phyloP scores from a whole-genome alignment of 1,140 invertebrate genomes.

The Drosophila sp. region DNA sequence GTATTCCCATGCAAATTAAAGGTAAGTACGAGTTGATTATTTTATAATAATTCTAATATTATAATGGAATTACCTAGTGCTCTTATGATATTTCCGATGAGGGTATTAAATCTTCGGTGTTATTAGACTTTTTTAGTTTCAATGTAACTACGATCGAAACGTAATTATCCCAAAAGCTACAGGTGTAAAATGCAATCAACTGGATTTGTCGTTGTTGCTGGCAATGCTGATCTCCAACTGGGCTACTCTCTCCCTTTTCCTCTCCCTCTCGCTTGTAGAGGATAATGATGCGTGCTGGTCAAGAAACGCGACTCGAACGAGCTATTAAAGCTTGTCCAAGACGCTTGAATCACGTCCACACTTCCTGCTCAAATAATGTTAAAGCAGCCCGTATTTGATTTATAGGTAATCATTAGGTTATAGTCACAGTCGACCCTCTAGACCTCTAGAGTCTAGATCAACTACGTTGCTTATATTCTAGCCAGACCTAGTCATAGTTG shows the following conservation, averaged over 20 bases:
- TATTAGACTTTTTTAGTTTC: neutral
- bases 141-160: slow-evolving; percentile 8
- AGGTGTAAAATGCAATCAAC: slow-evolving; percentile 80
- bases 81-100: too few species aligned
- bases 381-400: slow-evolving; percentile 76
- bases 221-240: slow-evolving; percentile 54
- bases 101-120: slow-evolving; percentile 3
- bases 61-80: neutral
- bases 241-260: slow-evolving; percentile 3
- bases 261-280: slow-evolving; percentile 18
- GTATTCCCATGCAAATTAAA: slow-evolving; percentile 99
- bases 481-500: too few species aligned
- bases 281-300: slow-evolving; percentile 66
- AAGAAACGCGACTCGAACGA: slow-evolving; percentile 56
- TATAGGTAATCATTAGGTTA: slow-evolving; percentile 82
- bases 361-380: slow-evolving; percentile 83
- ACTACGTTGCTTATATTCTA: neutral
- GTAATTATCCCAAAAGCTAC: slow-evolving; percentile 73
- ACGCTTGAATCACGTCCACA: slow-evolving; percentile 77
- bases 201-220: slow-evolving; percentile 30
- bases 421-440: slow-evolving; percentile 51
- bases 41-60: too few species aligned
- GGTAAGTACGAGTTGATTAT: slow-evolving; percentile 85
- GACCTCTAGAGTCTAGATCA: slow-evolving; percentile 16
- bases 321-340: slow-evolving; percentile 70